phyloP scores from a whole-genome alignment of 2,888 invertebrate species.

The Cephonodes hylas region DNA sequence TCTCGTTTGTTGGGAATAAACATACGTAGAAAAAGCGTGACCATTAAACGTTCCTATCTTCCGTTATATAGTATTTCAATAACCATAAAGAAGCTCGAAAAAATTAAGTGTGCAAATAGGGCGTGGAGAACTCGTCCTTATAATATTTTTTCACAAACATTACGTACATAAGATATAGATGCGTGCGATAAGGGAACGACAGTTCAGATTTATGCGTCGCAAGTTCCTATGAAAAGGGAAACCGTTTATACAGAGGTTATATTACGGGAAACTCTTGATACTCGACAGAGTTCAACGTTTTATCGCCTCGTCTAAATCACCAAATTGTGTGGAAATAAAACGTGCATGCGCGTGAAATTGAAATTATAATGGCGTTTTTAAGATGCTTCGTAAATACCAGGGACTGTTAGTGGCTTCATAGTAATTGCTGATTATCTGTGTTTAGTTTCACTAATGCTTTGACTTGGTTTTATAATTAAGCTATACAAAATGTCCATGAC shows the following conservation, averaged over 20 bases:
- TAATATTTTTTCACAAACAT: conserved; percentile 35
- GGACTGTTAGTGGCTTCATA: no score
- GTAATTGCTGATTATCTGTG: no score
- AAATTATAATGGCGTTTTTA: neutral
- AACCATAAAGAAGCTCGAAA: neutral
- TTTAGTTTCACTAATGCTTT: no score
- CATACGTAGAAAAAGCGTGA: no score
- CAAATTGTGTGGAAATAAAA: neutral
- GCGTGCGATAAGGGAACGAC: conserved; percentile 39
- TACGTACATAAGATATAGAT: conserved; percentile 41
- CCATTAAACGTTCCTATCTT: neutral
- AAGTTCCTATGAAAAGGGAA: conserved; percentile 36
- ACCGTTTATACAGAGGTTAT: conserved; percentile 35
- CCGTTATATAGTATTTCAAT: neutral
- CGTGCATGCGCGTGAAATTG: neutral
- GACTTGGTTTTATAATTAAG: no score
- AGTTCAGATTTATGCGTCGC: conserved; percentile 39
- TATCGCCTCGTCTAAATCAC: neutral
- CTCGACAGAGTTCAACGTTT: conserved; percentile 1
- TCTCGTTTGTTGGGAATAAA: no score
- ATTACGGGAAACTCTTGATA: conserved; percentile 28
- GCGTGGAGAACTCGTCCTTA: conserved; percentile 20
- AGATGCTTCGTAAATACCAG: no score
- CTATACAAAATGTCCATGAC: no score
- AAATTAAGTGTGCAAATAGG: neutral